These are phyloP conservation scores for Daboia siamensis DNA, from an alignment of 2,113 vertebrate genomes.

Conservation along the genomic window DNA sequence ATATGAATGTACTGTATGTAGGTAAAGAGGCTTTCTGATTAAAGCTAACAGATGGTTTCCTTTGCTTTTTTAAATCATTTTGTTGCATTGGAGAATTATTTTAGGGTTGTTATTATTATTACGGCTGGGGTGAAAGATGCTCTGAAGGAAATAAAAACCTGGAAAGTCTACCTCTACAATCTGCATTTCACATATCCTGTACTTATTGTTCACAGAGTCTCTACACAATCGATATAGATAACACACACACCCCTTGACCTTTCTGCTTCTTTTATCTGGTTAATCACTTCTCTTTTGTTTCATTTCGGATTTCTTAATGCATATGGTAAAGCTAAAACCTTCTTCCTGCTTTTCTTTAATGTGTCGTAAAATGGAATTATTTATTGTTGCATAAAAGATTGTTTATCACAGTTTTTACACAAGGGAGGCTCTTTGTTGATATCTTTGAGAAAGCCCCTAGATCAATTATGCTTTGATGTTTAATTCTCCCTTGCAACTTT, in stretches of 20 bases:
- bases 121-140: not conserved
- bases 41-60: not conserved
- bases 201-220: not conserved
- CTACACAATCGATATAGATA: not conserved
- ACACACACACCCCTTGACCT: not conserved
- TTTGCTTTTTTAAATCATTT: not conserved
- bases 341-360: not conserved
- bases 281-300: not conserved
- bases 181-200: not conserved
- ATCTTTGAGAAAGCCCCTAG: not conserved
- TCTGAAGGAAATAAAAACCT: not conserved
- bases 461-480: not conserved
- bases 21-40: not conserved
- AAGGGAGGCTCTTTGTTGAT: not conserved
- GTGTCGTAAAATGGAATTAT: not conserved
- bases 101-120: not conserved
- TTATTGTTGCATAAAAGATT: not conserved
- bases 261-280: not conserved
- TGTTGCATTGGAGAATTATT: not conserved
- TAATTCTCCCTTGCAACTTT: not conserved
- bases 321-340: not conserved
- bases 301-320: not conserved
- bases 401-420: not conserved
- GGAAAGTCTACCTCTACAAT: not conserved
- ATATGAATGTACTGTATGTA: not conserved